Base-by-base conservation (phyloP, 2,888 invertebrate genomes). In the Yponomeuta malinellus region DNA sequence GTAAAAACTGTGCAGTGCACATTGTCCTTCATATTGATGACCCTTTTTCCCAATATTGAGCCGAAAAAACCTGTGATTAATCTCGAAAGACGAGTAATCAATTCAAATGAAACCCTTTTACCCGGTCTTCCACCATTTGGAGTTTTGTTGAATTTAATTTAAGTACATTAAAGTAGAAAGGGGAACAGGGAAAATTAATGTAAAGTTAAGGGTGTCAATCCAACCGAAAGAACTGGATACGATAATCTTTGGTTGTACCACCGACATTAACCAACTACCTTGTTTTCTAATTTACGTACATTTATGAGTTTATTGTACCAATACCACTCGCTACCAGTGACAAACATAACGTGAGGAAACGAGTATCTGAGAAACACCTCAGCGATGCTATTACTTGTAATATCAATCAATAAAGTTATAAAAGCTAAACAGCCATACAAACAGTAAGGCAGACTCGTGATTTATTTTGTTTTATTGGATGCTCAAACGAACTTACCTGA, bases 111-210 rank as follows among this genome's bases (percentile, higher is more conserved):
- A 68, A 15, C 37, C 68, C 43, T n/a, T 68, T 68, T 68, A 68
- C 48, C 68, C 33, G 2, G 68, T 68, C 68, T 48, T 68, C 68
- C 68, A 48, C n/a, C 43, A n/a, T 48, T 68, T 37, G n/a, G 43
- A 68, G 68, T 68, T 68, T 68, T 43, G 68, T 68, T 68, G n/a
- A 10, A 68, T 68, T 68, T 48, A 68, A 68, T 68, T 68, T 68
- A 68, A 15, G 15, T 43, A 8, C 43, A 5, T 43, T 43, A 8
- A 43, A 43, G 9, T 15, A 59, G 52, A 65, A n/a, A 31, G 23
- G 59, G 33, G 52, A 59, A 69, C 69, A 23, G 48, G 52, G 23
- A 69, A 69, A 68, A 69, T 69, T 69, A 69, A 69, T 69, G 48
- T 15, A 69, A 48, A 69, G 52, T 69, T 43, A 43, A 43, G 43